These are phyloP conservation scores for Phataginus tricuspis DNA, from an alignment of 2,797 vertebrate species.

Conservation along the genomic window DNA sequence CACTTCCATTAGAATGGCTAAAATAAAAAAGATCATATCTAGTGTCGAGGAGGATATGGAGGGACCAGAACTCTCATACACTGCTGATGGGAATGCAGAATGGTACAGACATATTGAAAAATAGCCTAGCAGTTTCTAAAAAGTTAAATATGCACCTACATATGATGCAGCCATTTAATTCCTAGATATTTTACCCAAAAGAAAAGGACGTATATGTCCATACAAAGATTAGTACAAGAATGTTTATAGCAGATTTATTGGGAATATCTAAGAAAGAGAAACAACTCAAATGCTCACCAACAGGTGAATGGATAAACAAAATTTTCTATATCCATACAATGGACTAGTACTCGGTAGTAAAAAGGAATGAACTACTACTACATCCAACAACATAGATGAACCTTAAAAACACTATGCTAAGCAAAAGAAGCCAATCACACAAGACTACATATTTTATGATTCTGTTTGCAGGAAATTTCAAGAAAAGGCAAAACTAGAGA, in stretches of 20 bases:
- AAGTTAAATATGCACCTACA: not conserved
- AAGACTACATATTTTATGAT: not conserved
- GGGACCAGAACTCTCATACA: not conserved
- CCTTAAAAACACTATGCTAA: not conserved
- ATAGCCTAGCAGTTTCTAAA: not conserved
- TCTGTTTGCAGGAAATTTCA: slow-evolving; percentile 2
- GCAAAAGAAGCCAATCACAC: not conserved
- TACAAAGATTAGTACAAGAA: not conserved
- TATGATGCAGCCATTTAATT: not conserved
- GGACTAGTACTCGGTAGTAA: not conserved
- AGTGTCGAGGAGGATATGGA: not conserved
- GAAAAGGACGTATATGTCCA: not conserved
- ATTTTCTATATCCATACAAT: not conserved
- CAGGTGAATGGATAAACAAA: not conserved
- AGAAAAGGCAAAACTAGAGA: slow-evolving; percentile 14
- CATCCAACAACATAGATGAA: not conserved
- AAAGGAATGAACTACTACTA: not conserved
- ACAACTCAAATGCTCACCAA: not conserved
- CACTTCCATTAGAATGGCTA: not conserved
- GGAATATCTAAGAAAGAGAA: not conserved
- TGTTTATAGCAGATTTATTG: not conserved
- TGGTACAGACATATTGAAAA: not conserved
- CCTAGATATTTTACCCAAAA: not conserved
- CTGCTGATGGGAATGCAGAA: not conserved
- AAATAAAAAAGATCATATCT: not conserved